Percentiles rank a stretch among this genome's conserved stretches.
phyloP scores from a whole-genome alignment of 92 coral and sea anemone genomes.

The Porites lobata region DNA sequence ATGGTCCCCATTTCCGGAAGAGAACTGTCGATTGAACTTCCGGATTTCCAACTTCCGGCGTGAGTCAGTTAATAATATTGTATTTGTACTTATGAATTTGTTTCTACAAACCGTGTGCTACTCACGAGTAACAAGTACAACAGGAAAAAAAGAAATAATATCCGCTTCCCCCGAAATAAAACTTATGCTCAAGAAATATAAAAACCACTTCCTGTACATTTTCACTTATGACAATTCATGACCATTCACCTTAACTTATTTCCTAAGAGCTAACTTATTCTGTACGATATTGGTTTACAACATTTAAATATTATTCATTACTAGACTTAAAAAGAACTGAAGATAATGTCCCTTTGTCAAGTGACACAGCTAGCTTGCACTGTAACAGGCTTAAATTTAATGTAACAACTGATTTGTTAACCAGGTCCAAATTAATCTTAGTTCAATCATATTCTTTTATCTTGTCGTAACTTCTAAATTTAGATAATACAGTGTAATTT shows the following conservation, averaged over 20 bases:
- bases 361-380: not conserved
- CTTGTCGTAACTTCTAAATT: constrained; percentile 27
- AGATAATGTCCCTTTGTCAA: not conserved
- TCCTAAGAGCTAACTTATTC: too few relatives aligned
- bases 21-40: not conserved
- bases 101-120: not conserved
- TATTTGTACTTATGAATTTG: too few relatives aligned
- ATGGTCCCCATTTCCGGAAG: not conserved
- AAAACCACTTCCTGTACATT: too few relatives aligned
- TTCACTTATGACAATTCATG: not conserved
- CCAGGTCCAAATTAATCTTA: not conserved
- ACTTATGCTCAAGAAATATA: not conserved
- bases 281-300: too few relatives aligned
- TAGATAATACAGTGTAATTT: not conserved
- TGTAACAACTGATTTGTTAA: constrained; percentile 1
- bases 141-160: not conserved
- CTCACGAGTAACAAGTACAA: not conserved
- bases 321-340: too few relatives aligned
- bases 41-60: constrained; percentile 1
- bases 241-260: not conserved
- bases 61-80: too few relatives aligned
- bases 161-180: not conserved
- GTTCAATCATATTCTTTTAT: constrained; percentile 4
- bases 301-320: too few relatives aligned
- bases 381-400: not conserved